phyloP scores from a whole-genome alignment of 2,888 invertebrate species.

The Smittia sp. region DNA sequence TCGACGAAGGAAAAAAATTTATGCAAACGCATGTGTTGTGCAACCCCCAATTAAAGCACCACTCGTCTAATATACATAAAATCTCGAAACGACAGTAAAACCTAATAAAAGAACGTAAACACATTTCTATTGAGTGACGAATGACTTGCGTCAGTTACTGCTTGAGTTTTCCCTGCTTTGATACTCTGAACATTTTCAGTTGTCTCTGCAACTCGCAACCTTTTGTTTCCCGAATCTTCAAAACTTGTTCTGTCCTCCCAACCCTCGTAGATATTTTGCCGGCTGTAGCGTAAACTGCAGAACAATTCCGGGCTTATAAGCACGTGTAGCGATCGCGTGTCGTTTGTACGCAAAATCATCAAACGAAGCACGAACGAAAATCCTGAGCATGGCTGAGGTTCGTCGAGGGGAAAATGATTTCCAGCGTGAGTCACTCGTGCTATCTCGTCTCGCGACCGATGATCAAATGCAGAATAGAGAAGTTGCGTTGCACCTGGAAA shows the following conservation, averaged over 20 bases:
- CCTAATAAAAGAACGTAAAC: background rate
- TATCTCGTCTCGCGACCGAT: background rate
- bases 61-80: background rate
- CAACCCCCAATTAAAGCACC: constrained; percentile 9
- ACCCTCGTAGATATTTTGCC: background rate
- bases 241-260: no score
- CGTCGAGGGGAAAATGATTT: background rate
- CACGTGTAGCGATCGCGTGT: constrained; percentile 20
- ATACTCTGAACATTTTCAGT: no score
- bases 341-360: constrained; percentile 35
- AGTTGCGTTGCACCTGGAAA: background rate
- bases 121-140: no score
- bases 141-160: no score
- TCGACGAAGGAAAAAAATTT: background rate
- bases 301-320: constrained; percentile 22
- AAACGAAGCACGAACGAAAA: background rate
- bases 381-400: background rate
- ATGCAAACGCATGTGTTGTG: constrained; percentile 4
- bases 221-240: no score
- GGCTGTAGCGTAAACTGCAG: constrained; percentile 27
- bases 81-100: background rate
- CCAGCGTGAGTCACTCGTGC: background rate
- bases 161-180: no score
- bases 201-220: no score
- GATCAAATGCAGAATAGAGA: background rate